Base-by-base conservation (phyloP, 2,888 invertebrate genomes). In the Therioaphis trifolii region DNA sequence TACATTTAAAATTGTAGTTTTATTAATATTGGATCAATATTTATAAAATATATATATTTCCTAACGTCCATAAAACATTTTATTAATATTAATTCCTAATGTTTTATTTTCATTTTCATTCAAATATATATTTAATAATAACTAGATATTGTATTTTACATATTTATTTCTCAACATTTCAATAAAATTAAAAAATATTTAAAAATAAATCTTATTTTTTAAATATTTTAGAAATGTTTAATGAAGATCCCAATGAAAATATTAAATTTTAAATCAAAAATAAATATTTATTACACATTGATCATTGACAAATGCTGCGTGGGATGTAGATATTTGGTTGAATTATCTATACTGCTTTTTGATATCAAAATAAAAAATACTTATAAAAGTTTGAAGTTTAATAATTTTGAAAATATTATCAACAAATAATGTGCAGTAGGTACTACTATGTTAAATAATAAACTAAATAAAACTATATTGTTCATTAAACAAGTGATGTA, bases 301-400 rank as follows among this genome's bases (percentile, higher is more conserved):
- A 52, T 52, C 52, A 52, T 52, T 52, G 52, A 52, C n/a, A 52
- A 52, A 52, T 52, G 52, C n/a, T 52, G 52, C n/a, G 52, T 52
- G 52, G 52, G 52, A 49, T n/a, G n/a, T n/a, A n/a, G n/a, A n/a
- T n/a, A n/a, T n/a, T n/a, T n/a, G n/a, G n/a, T n/a, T n/a, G n/a
- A n/a, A n/a, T n/a, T n/a, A n/a, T n/a, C n/a, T n/a, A n/a, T n/a
- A n/a, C n/a, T n/a, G n/a, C n/a, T n/a, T n/a, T n/a, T n/a, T n/a
- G n/a, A n/a, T n/a, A n/a, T n/a, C n/a, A n/a, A n/a, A n/a, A n/a
- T n/a, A n/a, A n/a, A n/a, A n/a, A n/a, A n/a, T n/a, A n/a, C n/a
- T n/a, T n/a, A n/a, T n/a, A n/a, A n/a, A n/a, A n/a, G n/a, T n/a
- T n/a, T n/a, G n/a, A n/a, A n/a, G n/a, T n/a, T n/a, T n/a, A n/a